Evolutionary conservation across 2,888 invertebrate genomes (phyloP).

Genomic region (Gari tellinella): DNA sequence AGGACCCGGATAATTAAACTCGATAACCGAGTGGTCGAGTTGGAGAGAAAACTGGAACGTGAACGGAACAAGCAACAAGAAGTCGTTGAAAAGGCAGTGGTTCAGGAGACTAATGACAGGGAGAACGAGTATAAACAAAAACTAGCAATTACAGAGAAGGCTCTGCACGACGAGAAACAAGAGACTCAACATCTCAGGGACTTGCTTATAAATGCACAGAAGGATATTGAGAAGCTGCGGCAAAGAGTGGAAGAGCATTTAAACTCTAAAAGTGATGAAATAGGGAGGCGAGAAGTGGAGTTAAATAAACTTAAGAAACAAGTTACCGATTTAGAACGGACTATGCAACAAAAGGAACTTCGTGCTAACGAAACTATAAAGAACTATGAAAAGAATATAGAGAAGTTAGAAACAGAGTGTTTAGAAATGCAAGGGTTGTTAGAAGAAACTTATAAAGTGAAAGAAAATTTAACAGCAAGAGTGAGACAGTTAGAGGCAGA

Average conservation of each 20-base stretch:
- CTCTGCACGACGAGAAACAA: conserved; percentile 74
- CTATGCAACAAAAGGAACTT: conserved; percentile 68
- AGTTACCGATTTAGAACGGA: conserved; percentile 68
- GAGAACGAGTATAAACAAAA: conserved; percentile 74
- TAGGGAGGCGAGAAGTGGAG: conserved; percentile 70
- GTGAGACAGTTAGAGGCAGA: conserved; percentile 80
- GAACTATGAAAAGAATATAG: conserved; percentile 71
- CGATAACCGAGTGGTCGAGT: conserved; percentile 63
- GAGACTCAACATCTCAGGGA: conserved; percentile 80
- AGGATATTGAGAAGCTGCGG: conserved; percentile 79
- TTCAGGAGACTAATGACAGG: conserved; percentile 55
- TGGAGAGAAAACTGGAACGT: conserved; percentile 64
- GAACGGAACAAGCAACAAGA: conserved; percentile 60
- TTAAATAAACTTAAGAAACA: conserved; percentile 68
- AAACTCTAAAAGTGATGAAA: conserved; percentile 71
- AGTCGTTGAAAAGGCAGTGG: conserved; percentile 55
- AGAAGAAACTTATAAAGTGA: conserved; percentile 72
- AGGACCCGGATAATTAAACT: conserved; percentile 63
- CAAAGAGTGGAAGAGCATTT: conserved; percentile 70
- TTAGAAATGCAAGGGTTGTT: conserved; percentile 71
- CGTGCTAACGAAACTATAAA: conserved; percentile 64
- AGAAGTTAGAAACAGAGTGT: conserved; percentile 73
- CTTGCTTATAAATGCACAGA: conserved; percentile 79
- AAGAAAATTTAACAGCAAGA: conserved; percentile 69
- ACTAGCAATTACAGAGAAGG: conserved; percentile 67